Base-by-base conservation (phyloP, 2,113 vertebrate species). In the Lota lota region DNA sequence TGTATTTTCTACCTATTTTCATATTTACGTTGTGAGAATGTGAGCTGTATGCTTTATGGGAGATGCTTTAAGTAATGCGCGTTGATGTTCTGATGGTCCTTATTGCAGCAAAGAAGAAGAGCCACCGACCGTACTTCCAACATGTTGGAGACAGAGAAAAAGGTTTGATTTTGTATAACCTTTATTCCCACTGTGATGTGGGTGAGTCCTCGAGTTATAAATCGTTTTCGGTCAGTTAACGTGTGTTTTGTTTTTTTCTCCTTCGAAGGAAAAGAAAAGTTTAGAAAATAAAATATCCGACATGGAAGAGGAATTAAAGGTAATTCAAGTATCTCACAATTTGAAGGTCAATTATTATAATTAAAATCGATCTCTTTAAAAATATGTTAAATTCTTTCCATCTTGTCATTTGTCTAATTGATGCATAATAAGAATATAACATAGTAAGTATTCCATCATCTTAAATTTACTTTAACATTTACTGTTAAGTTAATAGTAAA, bases 131-230 rank as follows among this genome's bases (percentile, higher is more conserved):
- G 93, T 83, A 89, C 91, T 22, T 93, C 93, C 19, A 92, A 91
- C 50, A 72, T 94, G 87, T 88, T 96, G 22, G 95, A 98, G 79
- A 83, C 92, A 77, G 95, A 97, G 77, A 96, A 95, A 80, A 92
- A 93, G 94, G 96, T 98, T 90, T 0, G 40, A 47, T 14, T 47
- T 10, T 47, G 8, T 11, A 14, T 80, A 78, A 54, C 4, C 33
- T 36, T 22, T 19, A 7, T 61, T 61, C 3, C 5, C 21, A 22
- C 40, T 4, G 8, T 24, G 22, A 4, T 61, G 59, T 61, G 15
- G 15, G 21, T 59, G 19, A 59, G 12, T 59, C 28, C 4, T 6
- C 4, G 28, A 53, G 51, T 53, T 53, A 14, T 53, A 6, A 33
- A 33, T 53, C 3, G 53, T 56, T 18, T 56, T 56, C 17, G 5